Conservation (phyloP, 2,888 invertebrate species). For the Drosophila merina region DNA sequence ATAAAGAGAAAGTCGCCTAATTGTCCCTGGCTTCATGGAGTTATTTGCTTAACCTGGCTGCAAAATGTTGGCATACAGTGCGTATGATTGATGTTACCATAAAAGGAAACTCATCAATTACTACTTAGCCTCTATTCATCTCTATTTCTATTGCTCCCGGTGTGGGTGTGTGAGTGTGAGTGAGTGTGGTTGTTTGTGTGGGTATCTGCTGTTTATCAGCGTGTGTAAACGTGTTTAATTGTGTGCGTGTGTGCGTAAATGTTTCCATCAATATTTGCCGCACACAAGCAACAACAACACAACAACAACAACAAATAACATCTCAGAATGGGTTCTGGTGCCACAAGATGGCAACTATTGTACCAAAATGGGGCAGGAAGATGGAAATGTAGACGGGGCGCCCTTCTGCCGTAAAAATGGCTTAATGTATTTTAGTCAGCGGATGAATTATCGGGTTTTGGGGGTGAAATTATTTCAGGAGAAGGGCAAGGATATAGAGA, state of each 20-base stretch:
- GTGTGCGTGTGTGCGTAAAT: conserved; percentile 76
- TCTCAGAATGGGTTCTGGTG: conserved; percentile 11
- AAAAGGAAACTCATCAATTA: conserved; percentile 78
- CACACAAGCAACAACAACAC: conserved; percentile 56
- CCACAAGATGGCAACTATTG: conserved; percentile 40
- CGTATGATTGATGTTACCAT: conserved; percentile 77
- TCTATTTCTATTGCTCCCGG: conserved; percentile 28
- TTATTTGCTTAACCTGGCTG: conserved; percentile 63
- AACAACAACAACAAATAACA: conserved; percentile 59
- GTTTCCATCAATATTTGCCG: conserved; percentile 76
- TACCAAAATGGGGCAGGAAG: conserved; percentile 12
- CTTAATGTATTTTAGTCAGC: conserved; percentile 55
- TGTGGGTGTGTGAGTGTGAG: conserved; percentile 30
- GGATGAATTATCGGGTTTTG: conserved; percentile 1
- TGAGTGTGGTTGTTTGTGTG: conserved; percentile 27
- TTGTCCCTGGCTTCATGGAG: conserved; percentile 27
- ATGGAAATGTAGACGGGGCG: conserved; percentile 11
- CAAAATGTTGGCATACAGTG: conserved; percentile 56
- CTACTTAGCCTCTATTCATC: conserved; percentile 59
- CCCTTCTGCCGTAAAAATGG: conserved; percentile 47
- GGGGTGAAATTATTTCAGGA: not conserved
- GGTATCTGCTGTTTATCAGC: conserved; percentile 49
- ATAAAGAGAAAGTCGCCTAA: conserved; percentile 56
- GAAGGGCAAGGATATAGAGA: conserved; percentile 31
- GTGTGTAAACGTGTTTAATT: conserved; percentile 75